Conservation (phyloP, 1,140 invertebrate species). For the Hylaeus anthracinus region DNA sequence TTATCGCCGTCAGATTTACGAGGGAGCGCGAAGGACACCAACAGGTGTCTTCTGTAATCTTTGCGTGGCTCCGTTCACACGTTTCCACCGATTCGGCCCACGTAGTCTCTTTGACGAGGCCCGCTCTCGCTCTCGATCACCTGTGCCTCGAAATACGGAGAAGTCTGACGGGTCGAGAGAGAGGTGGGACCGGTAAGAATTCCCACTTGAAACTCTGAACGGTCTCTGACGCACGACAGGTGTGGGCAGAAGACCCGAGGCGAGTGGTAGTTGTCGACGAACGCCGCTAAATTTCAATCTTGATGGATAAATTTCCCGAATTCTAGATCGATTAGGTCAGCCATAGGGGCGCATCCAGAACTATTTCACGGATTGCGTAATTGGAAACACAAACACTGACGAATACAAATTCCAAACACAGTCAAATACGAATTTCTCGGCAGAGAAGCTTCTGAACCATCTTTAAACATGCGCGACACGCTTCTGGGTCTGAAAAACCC, state of each 20-base stretch:
- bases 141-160: conserved; percentile 38
- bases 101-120: conserved; percentile 27
- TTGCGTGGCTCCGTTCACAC: conserved; percentile 47
- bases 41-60: conserved; percentile 58
- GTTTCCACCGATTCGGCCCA: conserved; percentile 39
- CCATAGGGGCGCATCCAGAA: neutral
- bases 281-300: neutral
- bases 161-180: conserved; percentile 3
- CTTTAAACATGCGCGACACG: neutral
- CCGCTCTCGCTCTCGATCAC: conserved; percentile 17
- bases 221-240: conserved; percentile 13
- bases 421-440: too few relatives aligned
- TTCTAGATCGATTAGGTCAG: neutral
- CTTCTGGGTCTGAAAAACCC: neutral
- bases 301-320: neutral
- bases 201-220: conserved; percentile 6
- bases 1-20: conserved; percentile 48
- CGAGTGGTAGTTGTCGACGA: neutral
- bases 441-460: too few relatives aligned
- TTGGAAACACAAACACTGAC: too few relatives aligned
- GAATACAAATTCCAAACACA: too few relatives aligned
- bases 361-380: too few relatives aligned
- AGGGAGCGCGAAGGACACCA: conserved; percentile 38
- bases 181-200: conserved; percentile 16
- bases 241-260: neutral